phyloP scores from a whole-genome alignment of 2,113 vertebrate genomes.

The Noctilio leporinus region DNA sequence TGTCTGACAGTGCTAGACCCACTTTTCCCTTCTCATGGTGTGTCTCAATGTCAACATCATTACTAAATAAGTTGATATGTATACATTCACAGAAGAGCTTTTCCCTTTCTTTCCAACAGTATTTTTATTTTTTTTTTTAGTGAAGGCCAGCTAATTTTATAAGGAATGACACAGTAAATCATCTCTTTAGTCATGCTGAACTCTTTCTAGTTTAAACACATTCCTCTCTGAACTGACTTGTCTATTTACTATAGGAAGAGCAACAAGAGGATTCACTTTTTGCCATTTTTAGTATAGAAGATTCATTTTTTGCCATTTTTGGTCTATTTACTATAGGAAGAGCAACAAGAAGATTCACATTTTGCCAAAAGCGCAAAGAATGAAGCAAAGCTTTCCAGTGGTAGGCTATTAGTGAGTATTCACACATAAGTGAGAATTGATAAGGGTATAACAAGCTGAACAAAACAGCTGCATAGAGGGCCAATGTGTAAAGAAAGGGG shows the following conservation, averaged over 20 bases:
- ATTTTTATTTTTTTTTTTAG: not conserved
- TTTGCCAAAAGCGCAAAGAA: not conserved
- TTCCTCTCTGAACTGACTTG: conserved; percentile 15
- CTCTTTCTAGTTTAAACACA: conserved; percentile 41
- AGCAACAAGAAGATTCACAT: not conserved
- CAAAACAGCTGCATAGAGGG: not conserved
- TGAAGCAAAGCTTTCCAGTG: not conserved
- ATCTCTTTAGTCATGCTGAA: not conserved
- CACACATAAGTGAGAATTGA: not conserved
- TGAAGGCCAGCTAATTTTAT: not conserved
- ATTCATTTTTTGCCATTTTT: too few species aligned
- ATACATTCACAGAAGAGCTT: not conserved
- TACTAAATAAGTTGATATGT: not conserved
- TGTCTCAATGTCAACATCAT: not conserved
- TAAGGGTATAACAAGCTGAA: not conserved
- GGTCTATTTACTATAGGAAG: conserved; percentile 41
- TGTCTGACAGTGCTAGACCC: not conserved
- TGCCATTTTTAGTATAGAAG: conserved; percentile 48
- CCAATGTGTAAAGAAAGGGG: not conserved
- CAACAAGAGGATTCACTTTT: not conserved
- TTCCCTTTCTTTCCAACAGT: not conserved
- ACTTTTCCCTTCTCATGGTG: not conserved
- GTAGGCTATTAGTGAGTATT: not conserved
- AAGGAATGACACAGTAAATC: not conserved
- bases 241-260: conserved; percentile 40